Evolutionary conservation across 2,797 vertebrate genomes (phyloP).

Genomic region (Diceros bicornis): DNA sequence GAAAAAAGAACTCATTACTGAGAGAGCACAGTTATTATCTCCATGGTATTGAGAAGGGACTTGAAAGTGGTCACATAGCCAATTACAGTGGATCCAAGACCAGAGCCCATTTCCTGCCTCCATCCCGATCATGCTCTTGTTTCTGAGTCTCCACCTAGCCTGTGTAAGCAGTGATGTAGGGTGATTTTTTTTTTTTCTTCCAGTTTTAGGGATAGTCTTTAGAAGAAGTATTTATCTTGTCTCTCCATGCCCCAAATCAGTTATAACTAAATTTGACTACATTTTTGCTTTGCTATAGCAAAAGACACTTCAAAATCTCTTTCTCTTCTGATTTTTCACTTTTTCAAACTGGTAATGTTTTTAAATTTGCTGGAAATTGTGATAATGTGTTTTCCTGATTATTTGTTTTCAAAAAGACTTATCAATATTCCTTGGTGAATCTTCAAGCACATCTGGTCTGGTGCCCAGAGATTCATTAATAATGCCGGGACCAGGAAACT

Average conservation of each 20-base stretch:
- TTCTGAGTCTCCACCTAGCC: not conserved
- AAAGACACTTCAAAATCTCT: not conserved
- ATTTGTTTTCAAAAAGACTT: not conserved
- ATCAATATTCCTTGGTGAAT: not conserved
- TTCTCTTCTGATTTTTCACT: not conserved
- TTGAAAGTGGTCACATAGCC: not conserved
- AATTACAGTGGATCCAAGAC: not conserved
- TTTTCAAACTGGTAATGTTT: not conserved
- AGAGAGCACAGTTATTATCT: not conserved
- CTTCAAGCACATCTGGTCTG: not conserved
- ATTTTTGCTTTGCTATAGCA: not conserved
- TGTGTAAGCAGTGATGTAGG: not conserved
- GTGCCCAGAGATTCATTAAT: not conserved
- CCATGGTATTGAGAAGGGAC: not conserved
- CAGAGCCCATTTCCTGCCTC: not conserved
- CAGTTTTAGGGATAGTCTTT: not conserved
- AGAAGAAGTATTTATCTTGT: not conserved
- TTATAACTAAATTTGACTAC: not conserved
- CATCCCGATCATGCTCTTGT: not conserved
- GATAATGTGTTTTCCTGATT: constrained; percentile 6
- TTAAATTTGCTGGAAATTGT: not conserved
- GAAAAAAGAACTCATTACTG: not conserved
- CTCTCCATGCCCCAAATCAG: not conserved
- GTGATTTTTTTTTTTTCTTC: not conserved
- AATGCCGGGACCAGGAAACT: not conserved